Base-by-base conservation (phyloP, 37 sponge, comb jelly and placozoan genomes). In the Petrosia ficiformis region DNA sequence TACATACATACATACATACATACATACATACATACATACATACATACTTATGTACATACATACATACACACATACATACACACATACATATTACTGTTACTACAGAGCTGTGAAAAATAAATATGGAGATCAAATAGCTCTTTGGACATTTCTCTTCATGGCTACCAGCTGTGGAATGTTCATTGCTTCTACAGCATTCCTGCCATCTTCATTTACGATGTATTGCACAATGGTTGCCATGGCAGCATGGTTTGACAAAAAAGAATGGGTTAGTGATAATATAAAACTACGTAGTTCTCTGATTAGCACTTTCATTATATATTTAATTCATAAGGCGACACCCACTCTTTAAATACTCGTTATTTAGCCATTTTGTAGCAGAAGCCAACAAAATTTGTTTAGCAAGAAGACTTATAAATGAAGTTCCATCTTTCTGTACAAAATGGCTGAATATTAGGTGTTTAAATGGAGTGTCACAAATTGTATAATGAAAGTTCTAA, bases 171-270 rank as follows among this genome's bases (percentile, higher is more conserved):
- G 89, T 84, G 97, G 97, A 4, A 97, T 97, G 97, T 93, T 78
- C 80, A 97, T 90, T 36, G 70, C 97, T 0, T 70, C 90, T 40
- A 44, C 86, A 42, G 96, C 99, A 28, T 98, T 79, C 54, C 92
- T 98, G 28, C 99, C 99, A 44, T 89, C 91, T 68, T 84, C 90
- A 26, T 98, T 98, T 69, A 68, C 92, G 39, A 94, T 98, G 94
- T 92, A 82, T 64, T 80, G 64, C 66, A 75, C 77, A 3, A 95
- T 93, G 85, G 28, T 95, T 31, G 91, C 94, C 31, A 63, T 86
- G 40, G 92, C 86, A 32, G 99, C 96, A 31, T 93, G 93, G 96
- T 80, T 90, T 28, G 54, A 79, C 42, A 57, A 54, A 21, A 75
- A 57, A 43, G 58, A 79, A 40, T 60, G 65, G 85, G 93, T 92